phyloP scores from a whole-genome alignment of 1,140 invertebrate species.

The Samia ricini region DNA sequence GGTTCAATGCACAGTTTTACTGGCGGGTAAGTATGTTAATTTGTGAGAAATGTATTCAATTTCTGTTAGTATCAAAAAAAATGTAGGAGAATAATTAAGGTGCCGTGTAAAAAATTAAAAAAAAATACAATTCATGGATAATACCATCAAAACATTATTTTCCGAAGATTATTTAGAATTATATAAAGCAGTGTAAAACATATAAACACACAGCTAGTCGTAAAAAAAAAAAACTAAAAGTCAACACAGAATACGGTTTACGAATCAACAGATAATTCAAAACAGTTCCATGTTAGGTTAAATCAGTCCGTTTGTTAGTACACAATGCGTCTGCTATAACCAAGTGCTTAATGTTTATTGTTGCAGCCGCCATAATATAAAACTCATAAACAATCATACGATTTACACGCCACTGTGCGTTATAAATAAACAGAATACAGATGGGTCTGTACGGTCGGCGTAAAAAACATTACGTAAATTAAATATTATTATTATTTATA shows the following conservation, averaged over 20 bases:
- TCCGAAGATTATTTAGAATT: no score
- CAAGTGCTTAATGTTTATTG: conserved; percentile 48
- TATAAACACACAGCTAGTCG: background rate
- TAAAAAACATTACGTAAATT: conserved; percentile 4
- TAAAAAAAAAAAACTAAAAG: background rate
- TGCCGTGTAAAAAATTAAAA: no score
- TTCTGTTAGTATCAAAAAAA: no score
- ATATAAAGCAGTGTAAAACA: no score
- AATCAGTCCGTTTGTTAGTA: conserved; percentile 5
- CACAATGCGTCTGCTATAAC: conserved; percentile 7
- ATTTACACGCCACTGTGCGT: conserved; percentile 56
- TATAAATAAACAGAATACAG: conserved; percentile 1
- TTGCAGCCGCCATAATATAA: conserved; percentile 51
- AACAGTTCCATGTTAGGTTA: conserved; percentile 8
- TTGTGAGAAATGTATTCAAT: no score
- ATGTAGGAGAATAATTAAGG: no score
- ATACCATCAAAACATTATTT: no score
- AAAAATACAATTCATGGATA: no score
- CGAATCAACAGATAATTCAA: background rate
- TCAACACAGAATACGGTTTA: background rate
- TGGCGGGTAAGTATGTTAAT: no score
- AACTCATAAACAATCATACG: conserved; percentile 61
- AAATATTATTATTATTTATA: no score
- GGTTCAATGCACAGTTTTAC: no score
- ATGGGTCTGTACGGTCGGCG: conserved; percentile 18